These are phyloP conservation scores for Pangasius mekongensis DNA, from an alignment of 2,797 vertebrate genomes.

Conservation along the genomic window DNA sequence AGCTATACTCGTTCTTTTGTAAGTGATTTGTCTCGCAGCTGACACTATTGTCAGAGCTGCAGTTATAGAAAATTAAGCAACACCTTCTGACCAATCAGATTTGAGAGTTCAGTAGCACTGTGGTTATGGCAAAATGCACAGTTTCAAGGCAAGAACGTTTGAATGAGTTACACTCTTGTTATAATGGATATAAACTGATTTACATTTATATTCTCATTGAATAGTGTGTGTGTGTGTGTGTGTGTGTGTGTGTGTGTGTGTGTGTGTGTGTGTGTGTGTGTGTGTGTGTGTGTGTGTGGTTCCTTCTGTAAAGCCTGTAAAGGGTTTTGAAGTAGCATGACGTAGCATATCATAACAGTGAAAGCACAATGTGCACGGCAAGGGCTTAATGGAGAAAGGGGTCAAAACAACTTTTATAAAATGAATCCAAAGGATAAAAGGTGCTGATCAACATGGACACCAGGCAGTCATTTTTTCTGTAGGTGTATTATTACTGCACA, in stretches of 20 bases:
- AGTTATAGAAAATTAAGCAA: neutral
- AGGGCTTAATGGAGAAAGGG: neutral
- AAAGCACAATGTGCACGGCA: neutral
- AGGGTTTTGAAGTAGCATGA: neutral
- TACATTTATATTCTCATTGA: neutral
- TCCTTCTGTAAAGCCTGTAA: neutral
- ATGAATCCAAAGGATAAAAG: neutral
- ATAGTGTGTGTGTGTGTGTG: neutral
- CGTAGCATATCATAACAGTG: no score
- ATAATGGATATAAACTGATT: constrained; percentile 10
- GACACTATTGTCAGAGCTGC: neutral
- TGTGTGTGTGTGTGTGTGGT: neutral
- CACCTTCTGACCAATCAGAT: neutral
- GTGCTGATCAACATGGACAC: neutral
- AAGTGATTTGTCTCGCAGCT: neutral
- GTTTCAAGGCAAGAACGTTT: neutral
- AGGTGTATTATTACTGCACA: constrained; percentile 23
- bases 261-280: neutral
- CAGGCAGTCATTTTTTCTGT: constrained; percentile 6
- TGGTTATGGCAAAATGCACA: neutral
- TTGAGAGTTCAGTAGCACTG: neutral
- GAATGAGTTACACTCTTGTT: neutral
- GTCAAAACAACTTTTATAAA: neutral
- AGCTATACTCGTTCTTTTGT: neutral
- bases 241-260: neutral